These are phyloP conservation scores for Conopomorpha cramerella DNA, from an alignment of 1,140 invertebrate species.

Conservation along the genomic window DNA sequence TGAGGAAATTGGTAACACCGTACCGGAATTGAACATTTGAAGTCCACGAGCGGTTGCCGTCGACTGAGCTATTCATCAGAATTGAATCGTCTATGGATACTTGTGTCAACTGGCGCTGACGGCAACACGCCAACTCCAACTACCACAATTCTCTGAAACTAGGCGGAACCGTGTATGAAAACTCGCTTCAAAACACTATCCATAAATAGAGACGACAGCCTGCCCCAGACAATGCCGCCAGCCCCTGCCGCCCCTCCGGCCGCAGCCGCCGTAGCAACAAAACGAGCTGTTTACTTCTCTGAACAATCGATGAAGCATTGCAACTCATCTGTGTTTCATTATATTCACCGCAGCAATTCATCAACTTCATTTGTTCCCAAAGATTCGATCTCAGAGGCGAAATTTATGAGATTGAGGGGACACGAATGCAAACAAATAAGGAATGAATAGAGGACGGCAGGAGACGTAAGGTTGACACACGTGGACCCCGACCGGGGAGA, in stretches of 20 bases:
- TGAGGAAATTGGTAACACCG: neutral
- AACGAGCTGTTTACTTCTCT: too few species aligned
- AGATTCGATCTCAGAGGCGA: too few species aligned
- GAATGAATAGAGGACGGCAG: neutral
- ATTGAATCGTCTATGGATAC: constrained; percentile 6
- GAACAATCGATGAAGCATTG: too few species aligned
- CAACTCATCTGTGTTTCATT: too few species aligned
- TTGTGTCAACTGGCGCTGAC: constrained; percentile 2
- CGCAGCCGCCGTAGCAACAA: too few species aligned
- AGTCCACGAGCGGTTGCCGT: constrained; percentile 15
- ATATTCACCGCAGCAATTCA: too few species aligned
- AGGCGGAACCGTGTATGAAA: neutral
- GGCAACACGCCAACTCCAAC: constrained; percentile 2
- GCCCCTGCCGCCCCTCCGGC: too few species aligned
- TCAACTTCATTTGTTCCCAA: too few species aligned
- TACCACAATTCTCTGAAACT: neutral
- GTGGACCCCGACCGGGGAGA: neutral
- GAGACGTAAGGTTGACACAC: neutral
- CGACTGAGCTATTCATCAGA: constrained; percentile 18
- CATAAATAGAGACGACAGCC: neutral
- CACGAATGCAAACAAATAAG: neutral
- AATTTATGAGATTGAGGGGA: too few species aligned
- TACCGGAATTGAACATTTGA: constrained; percentile 19
- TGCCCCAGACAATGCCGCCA: neutral
- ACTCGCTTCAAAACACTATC: neutral